phyloP scores from a whole-genome alignment of 2,888 invertebrate species.

The Orthosia gracilis region DNA sequence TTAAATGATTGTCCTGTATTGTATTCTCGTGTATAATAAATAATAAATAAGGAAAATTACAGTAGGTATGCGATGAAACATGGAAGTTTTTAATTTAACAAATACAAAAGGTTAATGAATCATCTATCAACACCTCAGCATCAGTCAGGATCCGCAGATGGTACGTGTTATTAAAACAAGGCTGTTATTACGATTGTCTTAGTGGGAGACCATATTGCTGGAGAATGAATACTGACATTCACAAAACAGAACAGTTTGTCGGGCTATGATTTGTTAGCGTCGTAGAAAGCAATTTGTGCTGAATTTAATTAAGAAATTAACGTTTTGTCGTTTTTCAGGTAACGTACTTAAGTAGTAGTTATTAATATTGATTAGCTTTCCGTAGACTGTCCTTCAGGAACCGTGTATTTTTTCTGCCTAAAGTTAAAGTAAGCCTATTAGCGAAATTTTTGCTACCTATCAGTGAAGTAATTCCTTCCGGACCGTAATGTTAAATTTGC shows the following conservation, averaged over 20 bases:
- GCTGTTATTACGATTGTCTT: conserved; percentile 42
- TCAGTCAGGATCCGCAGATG: conserved; percentile 46
- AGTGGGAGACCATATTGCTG: neutral
- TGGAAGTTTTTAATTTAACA: neutral
- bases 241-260: conserved; percentile 6
- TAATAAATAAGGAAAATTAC: neutral
- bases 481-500: too few relatives aligned
- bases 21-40: too few relatives aligned
- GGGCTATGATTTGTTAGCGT: neutral
- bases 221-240: neutral
- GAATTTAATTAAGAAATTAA: neutral
- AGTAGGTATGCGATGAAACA: neutral
- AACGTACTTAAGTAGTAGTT: neutral
- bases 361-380: too few relatives aligned
- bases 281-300: neutral
- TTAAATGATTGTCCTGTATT: too few relatives aligned
- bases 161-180: conserved; percentile 50
- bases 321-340: neutral
- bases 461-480: too few relatives aligned
- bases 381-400: neutral
- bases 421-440: too few relatives aligned
- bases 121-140: conserved; percentile 10
- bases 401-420: neutral
- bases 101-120: conserved; percentile 3
- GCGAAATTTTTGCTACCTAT: too few relatives aligned